Percentiles rank a stretch among this genome's conserved stretches.
These are phyloP conservation scores for Emys orbicularis DNA, from an alignment of 2,797 vertebrate species.

Conservation along the genomic window DNA sequence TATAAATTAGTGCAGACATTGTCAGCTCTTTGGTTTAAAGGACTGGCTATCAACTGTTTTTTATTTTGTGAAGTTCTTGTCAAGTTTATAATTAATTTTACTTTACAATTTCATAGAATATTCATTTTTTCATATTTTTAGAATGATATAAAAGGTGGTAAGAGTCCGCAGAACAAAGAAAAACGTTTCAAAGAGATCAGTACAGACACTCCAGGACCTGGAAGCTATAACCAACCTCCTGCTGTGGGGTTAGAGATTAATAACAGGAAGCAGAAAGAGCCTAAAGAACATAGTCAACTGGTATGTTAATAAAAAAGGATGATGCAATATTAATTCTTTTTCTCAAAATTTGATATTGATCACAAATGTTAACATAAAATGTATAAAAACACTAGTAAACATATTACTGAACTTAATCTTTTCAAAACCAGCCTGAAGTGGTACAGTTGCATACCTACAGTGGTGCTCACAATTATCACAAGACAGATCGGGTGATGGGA, in stretches of 20 bases:
- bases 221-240: constrained; percentile 49
- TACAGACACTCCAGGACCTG: constrained; percentile 67
- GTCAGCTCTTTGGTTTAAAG: background rate
- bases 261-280: constrained; percentile 4
- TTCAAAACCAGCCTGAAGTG: background rate
- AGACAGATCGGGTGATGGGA: accelerated
- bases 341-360: background rate
- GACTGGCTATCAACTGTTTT: background rate
- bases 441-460: background rate
- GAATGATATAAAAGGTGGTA: constrained; percentile 72
- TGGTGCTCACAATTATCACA: background rate
- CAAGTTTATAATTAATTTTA: background rate
- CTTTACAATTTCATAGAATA: background rate
- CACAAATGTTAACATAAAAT: background rate
- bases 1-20: background rate
- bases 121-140: constrained; percentile 36
- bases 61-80: background rate
- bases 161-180: constrained; percentile 72
- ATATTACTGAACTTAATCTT: background rate
- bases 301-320: constrained; percentile 24
- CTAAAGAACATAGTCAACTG: constrained; percentile 17
- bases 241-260: background rate
- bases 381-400: background rate
- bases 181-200: constrained; percentile 63
- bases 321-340: constrained; percentile 3